Percentiles rank a stretch among this genome's conserved stretches.
phyloP scores from a whole-genome alignment of 2,888 invertebrate species.

The Nemapogon koenigi region DNA sequence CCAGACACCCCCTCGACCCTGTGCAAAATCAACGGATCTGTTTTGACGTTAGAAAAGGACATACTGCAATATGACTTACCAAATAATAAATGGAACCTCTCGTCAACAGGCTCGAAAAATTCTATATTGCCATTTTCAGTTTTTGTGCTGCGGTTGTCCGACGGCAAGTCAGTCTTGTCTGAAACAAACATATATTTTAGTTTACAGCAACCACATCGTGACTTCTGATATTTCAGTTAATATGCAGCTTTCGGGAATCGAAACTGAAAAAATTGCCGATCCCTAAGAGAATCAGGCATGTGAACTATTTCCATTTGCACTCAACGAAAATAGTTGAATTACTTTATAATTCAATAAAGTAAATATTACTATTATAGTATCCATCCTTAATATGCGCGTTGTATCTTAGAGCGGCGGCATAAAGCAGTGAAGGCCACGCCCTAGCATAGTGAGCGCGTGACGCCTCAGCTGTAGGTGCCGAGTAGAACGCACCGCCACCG shows the following conservation, averaged over 20 bases:
- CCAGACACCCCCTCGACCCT: no score
- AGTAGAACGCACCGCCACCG: conserved; percentile 97
- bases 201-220: not conserved
- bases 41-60: no score
- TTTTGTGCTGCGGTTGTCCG: conserved; percentile 43
- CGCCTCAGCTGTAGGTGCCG: conserved; percentile 93
- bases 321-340: no score
- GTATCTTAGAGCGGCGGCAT: conserved; percentile 84
- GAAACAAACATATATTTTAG: conserved; percentile 21
- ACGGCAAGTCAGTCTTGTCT: conserved; percentile 34
- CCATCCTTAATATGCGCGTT: conserved; percentile 41
- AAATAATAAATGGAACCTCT: conserved; percentile 85
- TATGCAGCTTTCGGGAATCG: no score
- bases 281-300: no score
- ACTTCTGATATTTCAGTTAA: no score
- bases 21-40: no score
- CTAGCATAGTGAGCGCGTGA: conserved; percentile 90
- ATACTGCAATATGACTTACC: no score
- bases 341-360: no score
- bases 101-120: conserved; percentile 58
- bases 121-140: conserved; percentile 58
- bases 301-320: no score
- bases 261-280: no score
- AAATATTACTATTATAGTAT: conserved; percentile 23
- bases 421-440: conserved; percentile 94